Conservation (phyloP, 2,888 invertebrate species). For the Ophion slaviceki region DNA sequence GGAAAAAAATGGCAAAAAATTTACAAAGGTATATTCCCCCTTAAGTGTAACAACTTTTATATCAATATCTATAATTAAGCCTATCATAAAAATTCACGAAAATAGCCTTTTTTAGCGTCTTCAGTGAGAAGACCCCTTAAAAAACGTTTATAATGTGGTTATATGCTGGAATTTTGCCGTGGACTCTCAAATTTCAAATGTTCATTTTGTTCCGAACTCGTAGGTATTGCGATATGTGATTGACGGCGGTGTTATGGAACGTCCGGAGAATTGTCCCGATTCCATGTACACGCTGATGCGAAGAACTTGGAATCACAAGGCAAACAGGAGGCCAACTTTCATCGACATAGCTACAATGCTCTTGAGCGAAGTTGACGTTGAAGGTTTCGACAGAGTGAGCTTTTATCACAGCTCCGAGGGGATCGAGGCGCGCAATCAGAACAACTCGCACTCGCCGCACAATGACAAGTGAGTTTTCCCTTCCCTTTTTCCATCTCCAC, state of each 20-base stretch:
- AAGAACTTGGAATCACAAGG: constrained; percentile 95
- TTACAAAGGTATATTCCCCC: too few species aligned
- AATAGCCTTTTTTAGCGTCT: too few species aligned
- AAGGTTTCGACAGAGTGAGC: constrained; percentile 86
- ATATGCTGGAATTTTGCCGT: not conserved
- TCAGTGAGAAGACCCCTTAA: too few species aligned
- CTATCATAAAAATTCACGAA: too few species aligned
- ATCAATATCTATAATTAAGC: too few species aligned
- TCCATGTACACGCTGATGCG: constrained; percentile 96
- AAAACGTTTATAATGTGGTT: too few species aligned
- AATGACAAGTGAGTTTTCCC: constrained; percentile 76
- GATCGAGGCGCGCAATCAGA: constrained; percentile 84
- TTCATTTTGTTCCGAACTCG: constrained; percentile 12
- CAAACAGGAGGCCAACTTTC: constrained; percentile 92
- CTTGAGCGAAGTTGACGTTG: constrained; percentile 87
- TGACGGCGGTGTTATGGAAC: constrained; percentile 96
- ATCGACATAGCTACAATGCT: constrained; percentile 91
- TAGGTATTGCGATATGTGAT: constrained; percentile 92
- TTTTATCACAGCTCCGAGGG: constrained; percentile 87
- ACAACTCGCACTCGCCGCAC: constrained; percentile 75
- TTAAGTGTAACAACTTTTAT: too few species aligned
- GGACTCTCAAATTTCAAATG: not conserved
- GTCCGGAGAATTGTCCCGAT: constrained; percentile 97
- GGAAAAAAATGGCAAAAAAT: too few species aligned
- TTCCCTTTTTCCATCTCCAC: not conserved